Percentiles rank a stretch among this genome's conserved stretches.
These are phyloP conservation scores for Drosophila arawakana DNA, from an alignment of 1,140 invertebrate genomes.

Conservation along the genomic window DNA sequence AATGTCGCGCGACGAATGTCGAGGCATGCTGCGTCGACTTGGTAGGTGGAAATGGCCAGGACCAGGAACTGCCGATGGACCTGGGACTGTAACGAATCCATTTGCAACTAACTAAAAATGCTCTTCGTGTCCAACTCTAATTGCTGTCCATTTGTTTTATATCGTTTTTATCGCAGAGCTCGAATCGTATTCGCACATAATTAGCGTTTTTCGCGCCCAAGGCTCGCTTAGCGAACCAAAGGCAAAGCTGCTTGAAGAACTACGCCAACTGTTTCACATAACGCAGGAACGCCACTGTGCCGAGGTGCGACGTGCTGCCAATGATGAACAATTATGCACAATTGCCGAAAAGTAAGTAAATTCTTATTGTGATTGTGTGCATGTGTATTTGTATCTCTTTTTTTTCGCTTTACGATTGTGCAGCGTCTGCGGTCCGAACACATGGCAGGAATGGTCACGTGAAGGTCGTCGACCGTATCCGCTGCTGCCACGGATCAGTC, in stretches of 20 bases:
- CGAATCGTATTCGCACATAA: constrained; percentile 94
- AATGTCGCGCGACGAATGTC: constrained; percentile 93
- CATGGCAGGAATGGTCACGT: constrained; percentile 92
- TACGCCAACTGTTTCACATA: constrained; percentile 93
- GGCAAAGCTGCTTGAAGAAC: constrained; percentile 92
- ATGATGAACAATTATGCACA: constrained; percentile 94
- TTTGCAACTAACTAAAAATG: not conserved
- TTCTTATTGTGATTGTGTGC: constrained; percentile 43
- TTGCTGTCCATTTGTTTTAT: constrained; percentile 28
- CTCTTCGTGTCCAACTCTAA: constrained; percentile 18
- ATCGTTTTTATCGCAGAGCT: constrained; percentile 88
- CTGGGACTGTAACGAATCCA: not conserved
- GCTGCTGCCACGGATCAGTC: constrained; percentile 91
- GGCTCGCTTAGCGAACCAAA: constrained; percentile 93
- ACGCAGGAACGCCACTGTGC: constrained; percentile 95
- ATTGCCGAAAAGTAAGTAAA: constrained; percentile 93
- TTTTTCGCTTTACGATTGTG: constrained; percentile 28
- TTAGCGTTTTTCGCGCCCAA: constrained; percentile 96
- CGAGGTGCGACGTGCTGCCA: constrained; percentile 94
- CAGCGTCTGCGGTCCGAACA: constrained; percentile 92
- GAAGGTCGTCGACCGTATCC: constrained; percentile 93
- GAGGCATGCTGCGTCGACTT: constrained; percentile 92
- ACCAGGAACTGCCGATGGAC: constrained; percentile 21
- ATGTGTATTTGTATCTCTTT: constrained; percentile 47
- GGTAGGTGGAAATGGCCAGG: constrained; percentile 85